phyloP scores from a whole-genome alignment of 2,797 vertebrate genomes.

The Gouania willdenowi region DNA sequence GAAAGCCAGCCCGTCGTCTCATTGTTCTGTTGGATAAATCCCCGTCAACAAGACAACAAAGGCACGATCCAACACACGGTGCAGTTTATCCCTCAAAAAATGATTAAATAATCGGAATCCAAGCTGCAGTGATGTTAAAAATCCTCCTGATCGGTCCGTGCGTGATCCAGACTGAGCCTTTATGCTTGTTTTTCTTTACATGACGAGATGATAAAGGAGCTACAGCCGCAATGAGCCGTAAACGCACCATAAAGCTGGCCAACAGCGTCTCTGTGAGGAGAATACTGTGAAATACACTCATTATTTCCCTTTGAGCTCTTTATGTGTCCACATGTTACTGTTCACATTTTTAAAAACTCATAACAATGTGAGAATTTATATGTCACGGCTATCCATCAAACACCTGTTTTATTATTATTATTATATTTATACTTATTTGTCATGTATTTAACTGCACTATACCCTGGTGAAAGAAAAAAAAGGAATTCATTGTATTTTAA shows the following conservation, averaged over 20 bases:
- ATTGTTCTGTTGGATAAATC: conserved; percentile 44
- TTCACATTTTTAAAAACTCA: too few relatives aligned
- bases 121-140: neutral
- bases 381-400: too few relatives aligned
- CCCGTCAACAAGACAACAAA: neutral
- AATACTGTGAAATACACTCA: conserved; percentile 9
- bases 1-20: conserved; percentile 62
- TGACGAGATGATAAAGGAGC: conserved; percentile 12
- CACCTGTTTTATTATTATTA: too few relatives aligned
- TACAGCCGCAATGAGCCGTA: conserved; percentile 2
- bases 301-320: neutral
- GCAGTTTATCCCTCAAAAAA: neutral
- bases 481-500: too few relatives aligned
- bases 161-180: neutral
- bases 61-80: neutral
- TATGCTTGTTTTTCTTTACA: neutral
- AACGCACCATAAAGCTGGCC: conserved; percentile 13
- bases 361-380: too few relatives aligned
- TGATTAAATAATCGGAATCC: neutral
- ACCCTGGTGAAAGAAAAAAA: too few relatives aligned
- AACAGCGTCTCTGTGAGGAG: conserved; percentile 49
- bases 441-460: too few relatives aligned
- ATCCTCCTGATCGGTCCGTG: neutral
- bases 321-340: too few relatives aligned
- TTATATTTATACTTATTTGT: too few relatives aligned